Evolutionary conservation across 2,113 vertebrate species (phyloP).

Genomic region (Zapornia atra): DNA sequence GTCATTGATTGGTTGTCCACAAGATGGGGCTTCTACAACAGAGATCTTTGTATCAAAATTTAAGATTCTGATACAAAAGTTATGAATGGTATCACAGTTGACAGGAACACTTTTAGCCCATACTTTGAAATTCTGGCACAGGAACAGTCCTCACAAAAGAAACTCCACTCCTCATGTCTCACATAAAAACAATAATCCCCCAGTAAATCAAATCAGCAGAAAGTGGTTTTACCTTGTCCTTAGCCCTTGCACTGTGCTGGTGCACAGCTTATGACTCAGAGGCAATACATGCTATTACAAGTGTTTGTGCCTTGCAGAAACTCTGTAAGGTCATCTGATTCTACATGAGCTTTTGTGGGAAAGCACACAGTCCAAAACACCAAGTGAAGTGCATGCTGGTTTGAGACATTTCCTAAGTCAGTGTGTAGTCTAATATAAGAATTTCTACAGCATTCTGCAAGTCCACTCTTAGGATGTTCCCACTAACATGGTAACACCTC

Average conservation of each 20-base stretch:
- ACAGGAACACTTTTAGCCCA: background rate
- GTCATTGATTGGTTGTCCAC: constrained; percentile 54
- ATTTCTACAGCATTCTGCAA: background rate
- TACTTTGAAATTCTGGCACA: background rate
- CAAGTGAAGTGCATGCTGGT: background rate
- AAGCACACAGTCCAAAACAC: background rate
- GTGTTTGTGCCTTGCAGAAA: background rate
- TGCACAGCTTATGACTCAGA: background rate
- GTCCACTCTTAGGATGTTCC: background rate
- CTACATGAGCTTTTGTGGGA: background rate
- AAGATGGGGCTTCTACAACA: constrained; percentile 67
- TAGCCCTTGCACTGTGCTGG: background rate
- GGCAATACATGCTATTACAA: background rate
- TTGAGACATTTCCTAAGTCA: background rate
- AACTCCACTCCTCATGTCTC: background rate
- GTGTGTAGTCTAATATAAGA: background rate
- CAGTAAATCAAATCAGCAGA: background rate
- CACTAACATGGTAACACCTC: background rate
- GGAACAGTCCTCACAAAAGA: background rate
- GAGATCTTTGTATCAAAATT: background rate
- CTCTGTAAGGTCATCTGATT: background rate
- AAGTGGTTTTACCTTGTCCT: background rate
- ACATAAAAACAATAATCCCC: background rate
- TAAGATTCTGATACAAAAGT: background rate
- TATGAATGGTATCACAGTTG: background rate